Percentiles rank a stretch among this genome's conserved stretches.
phyloP scores from a whole-genome alignment of 2,888 invertebrate species.

The Calameuta filiformis region DNA sequence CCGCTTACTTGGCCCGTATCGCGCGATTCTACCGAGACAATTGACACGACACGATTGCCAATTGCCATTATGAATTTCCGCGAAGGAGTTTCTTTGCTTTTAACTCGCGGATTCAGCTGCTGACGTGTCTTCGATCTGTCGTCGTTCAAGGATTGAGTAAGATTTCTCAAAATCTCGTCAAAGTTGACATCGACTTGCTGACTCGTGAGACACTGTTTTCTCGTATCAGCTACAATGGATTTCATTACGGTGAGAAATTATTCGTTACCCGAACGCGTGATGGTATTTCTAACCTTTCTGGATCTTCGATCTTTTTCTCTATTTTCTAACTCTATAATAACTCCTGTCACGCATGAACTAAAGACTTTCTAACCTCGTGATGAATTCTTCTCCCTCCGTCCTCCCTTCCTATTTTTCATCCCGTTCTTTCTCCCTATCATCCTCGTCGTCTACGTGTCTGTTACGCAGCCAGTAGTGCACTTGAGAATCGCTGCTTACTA shows the following conservation, averaged over 20 bases:
- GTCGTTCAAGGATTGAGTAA: not conserved
- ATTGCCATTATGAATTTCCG: not conserved
- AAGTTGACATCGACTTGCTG: not conserved
- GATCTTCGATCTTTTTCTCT: slow-evolving; percentile 21
- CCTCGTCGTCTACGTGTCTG: not conserved
- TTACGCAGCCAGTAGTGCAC: not conserved
- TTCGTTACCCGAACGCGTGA: slow-evolving; percentile 13
- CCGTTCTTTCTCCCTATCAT: not conserved
- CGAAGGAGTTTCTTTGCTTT: not conserved
- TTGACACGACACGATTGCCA: not conserved
- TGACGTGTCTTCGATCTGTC: not conserved
- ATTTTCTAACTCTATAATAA: slow-evolving; percentile 23
- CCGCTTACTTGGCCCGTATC: not conserved
- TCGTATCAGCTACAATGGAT: not conserved
- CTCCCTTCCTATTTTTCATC: slow-evolving; percentile 23
- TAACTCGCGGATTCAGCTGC: not conserved
- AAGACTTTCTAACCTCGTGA: slow-evolving; percentile 27
- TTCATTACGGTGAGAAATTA: not conserved
- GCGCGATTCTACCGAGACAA: not conserved
- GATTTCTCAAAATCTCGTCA: not conserved
- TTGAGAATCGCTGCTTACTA: not conserved
- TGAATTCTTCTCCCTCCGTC: slow-evolving; percentile 26
- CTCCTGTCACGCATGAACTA: slow-evolving; percentile 35
- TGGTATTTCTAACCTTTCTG: slow-evolving; percentile 21
- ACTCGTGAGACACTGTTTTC: not conserved